Evolutionary conservation across 2,888 invertebrate genomes (phyloP).

Genomic region (Eudasyphora cyanicolor): DNA sequence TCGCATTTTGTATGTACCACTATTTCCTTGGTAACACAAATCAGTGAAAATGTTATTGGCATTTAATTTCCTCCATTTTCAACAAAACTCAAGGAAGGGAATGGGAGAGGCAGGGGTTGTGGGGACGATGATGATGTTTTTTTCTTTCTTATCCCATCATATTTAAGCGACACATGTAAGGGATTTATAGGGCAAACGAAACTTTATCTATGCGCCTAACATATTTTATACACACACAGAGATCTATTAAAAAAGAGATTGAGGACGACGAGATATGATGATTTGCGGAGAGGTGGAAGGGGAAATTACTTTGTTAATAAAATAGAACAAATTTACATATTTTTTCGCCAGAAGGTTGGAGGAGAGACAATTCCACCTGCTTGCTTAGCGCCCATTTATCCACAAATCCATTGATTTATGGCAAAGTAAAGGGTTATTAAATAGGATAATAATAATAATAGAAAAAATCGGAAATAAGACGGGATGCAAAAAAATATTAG

Average conservation of each 20-base stretch:
- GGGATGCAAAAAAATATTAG: no score
- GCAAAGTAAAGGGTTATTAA: not conserved
- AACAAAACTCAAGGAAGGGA: constrained; percentile 36
- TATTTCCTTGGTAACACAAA: constrained; percentile 40
- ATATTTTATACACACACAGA: not conserved
- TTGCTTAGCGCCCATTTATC: not conserved
- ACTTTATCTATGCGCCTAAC: not conserved
- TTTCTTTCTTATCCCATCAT: no score
- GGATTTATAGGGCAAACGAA: not conserved
- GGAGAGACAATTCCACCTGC: not conserved
- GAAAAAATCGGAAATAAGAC: no score
- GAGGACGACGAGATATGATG: not conserved
- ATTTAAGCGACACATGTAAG: constrained; percentile 40
- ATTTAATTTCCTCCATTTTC: constrained; percentile 53
- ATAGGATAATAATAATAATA: not conserved
- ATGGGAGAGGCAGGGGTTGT: no score
- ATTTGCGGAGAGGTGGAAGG: not conserved
- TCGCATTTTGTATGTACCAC: not conserved
- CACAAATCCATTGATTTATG: no score
- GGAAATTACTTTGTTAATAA: constrained; percentile 3
- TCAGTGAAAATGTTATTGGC: constrained; percentile 44
- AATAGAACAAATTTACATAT: constrained; percentile 33
- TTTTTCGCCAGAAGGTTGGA: not conserved
- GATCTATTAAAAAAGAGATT: not conserved
- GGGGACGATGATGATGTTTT: no score